Evolutionary conservation across 2,888 invertebrate genomes (phyloP), one percentile per base, ranked within the genome.

Genomic region (Stenchaetothrips biformis): DNA sequence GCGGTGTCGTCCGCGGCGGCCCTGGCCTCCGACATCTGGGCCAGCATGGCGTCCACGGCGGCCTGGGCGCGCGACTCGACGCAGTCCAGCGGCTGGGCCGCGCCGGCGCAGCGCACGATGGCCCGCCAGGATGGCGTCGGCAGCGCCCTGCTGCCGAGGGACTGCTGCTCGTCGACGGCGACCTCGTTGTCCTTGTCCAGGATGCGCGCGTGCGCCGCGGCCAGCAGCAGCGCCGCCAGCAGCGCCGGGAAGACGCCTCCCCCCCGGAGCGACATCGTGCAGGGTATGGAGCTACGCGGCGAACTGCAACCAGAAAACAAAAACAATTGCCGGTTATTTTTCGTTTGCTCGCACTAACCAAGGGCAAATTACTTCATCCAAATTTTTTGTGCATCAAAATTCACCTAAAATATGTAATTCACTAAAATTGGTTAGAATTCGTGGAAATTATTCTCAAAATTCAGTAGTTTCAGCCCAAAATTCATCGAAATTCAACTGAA

Each of bases 31-130:
- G 67, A 74, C 67, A 74, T 74, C 21, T 74, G 67, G 21, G 67
- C 67, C 67, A 74, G 25, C 67, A 74, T 74, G 67, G 67, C 67
- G 25, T 74, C 67, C 21, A 74, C 67, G 25, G 67, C 67, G 67
- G 8, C 7, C 67, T 25, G 67, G 67, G 25, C 25, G 67, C 67
- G 67, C 9, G 25, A 7, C 67, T 74, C 67, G 9, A 74, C 67
- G 67, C 67, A 74, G 67, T 74, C 67, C 25, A 74, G 25, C 21
- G 67, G 67, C 21, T 11, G 11, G 67, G 9, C 25, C 21, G 67
- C 67, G 25, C 25, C 67, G 21, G 67, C 67, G 7, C 67, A 74
- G 21, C 67, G 67, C 21, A 8, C 67, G 67, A 74, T 74, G 67
- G 21, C 7, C 7, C 21, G 11, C 67, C 67, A 74, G 67, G 67